Evolutionary conservation across 2,888 invertebrate species (phyloP).

Genomic region (Drosophila multiciliata): DNA sequence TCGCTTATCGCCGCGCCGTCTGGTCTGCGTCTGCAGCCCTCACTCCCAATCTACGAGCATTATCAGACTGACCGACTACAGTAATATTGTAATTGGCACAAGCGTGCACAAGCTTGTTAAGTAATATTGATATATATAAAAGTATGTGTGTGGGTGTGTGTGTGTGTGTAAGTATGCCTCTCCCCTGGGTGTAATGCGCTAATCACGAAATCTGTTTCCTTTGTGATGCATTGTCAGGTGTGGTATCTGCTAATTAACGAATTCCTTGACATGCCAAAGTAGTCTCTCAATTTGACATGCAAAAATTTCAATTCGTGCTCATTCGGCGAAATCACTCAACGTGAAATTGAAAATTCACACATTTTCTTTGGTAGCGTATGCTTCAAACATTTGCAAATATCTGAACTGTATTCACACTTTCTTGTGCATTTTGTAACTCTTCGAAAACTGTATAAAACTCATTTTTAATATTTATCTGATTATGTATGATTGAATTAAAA

Average conservation of each 20-base stretch:
- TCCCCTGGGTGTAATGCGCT: slow-evolving; percentile 2
- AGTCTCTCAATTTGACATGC: slow-evolving; percentile 39
- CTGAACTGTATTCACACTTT: background rate
- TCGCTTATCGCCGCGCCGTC: slow-evolving; percentile 69
- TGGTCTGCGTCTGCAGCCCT: slow-evolving; percentile 43
- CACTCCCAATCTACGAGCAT: slow-evolving; percentile 8
- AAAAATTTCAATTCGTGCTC: slow-evolving; percentile 45
- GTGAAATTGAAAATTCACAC: slow-evolving; percentile 62
- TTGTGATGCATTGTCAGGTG: slow-evolving; percentile 33
- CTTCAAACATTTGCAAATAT: background rate
- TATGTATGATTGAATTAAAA: background rate
- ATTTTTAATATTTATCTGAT: too few relatives aligned
- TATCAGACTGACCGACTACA: slow-evolving; percentile 42
- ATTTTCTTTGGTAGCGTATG: slow-evolving; percentile 10
- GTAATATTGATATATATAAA: background rate
- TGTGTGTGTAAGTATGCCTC: background rate
- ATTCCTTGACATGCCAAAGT: slow-evolving; percentile 62
- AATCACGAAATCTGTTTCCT: slow-evolving; percentile 27
- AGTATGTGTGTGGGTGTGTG: accelerated
- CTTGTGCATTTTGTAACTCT: slow-evolving; percentile 1
- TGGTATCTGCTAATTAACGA: slow-evolving; percentile 62
- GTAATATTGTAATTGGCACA: slow-evolving; percentile 35
- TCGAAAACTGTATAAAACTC: background rate
- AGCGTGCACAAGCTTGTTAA: slow-evolving; percentile 14
- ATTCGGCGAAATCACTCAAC: slow-evolving; percentile 69